Base-by-base conservation (phyloP, 1,140 invertebrate genomes). In the Planococcus citri region DNA sequence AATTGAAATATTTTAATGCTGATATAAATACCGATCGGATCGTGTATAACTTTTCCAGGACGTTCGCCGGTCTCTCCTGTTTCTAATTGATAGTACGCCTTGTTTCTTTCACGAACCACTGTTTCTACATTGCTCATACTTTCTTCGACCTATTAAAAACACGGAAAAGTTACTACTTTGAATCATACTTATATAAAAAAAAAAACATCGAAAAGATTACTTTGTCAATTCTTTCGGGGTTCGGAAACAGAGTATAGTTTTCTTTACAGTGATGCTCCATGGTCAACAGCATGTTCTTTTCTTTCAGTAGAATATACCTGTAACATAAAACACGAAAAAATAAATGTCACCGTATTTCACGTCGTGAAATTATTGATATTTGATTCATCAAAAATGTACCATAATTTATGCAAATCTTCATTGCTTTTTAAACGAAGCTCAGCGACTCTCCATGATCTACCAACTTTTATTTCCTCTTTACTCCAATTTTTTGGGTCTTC, bases 361-460 rank as follows among this genome's bases (percentile, higher is more conserved):
- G n/a, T n/a, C n/a, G n/a, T n/a, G n/a, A n/a, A n/a, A n/a, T n/a
- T n/a, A n/a, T n/a, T n/a, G n/a, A n/a, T n/a, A n/a, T n/a, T n/a
- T n/a, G n/a, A n/a, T n/a, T n/a, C n/a, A n/a, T n/a, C n/a, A n/a
- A n/a, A n/a, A n/a, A n/a, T n/a, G n/a, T 79, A 97, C 97, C 97
- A 99, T 70, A 99, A 80, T 83, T 99, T 97, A 76, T 99, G 97
- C 60, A 99, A 83, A 81, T 99, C 97, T 67, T 86, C 82, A 79
- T 97, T 99, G 68, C 92, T 95, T 80, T 98, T 98, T 33, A 97
- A 85, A 76, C 96, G 82, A 27, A 99, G 79, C 80, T 99, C 97
- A 75, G 97, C 94, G 58, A 82, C 78, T 72, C 79, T 88, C 96
- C 96, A 99, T 0, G 90, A 83, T 76, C 96, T 83, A 9, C 97